phyloP scores from a whole-genome alignment of 2,888 invertebrate genomes.

The Prosapia bicincta region DNA sequence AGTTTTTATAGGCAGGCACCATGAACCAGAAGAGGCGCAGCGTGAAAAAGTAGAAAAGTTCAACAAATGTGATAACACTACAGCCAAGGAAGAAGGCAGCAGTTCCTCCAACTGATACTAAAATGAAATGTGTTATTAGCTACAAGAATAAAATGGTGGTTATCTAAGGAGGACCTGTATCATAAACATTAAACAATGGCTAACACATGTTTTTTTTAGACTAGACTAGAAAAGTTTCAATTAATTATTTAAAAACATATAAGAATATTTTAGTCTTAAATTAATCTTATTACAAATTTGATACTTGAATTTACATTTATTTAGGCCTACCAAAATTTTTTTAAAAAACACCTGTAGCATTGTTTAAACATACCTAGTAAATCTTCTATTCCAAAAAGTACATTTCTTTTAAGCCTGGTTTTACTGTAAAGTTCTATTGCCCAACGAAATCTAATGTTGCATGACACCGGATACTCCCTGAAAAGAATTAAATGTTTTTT shows the following conservation, averaged over 20 bases:
- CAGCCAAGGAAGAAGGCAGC: slow-evolving; percentile 61
- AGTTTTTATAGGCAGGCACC: neutral
- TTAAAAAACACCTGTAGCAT: no score
- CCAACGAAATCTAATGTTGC: slow-evolving; percentile 40
- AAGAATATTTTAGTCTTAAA: no score
- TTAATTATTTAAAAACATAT: no score
- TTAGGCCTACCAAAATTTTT: no score
- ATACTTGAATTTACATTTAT: no score
- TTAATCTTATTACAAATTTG: no score
- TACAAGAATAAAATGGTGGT: neutral
- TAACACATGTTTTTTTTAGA: neutral
- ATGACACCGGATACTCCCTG: slow-evolving; percentile 40
- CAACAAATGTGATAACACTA: slow-evolving; percentile 59
- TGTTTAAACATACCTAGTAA: slow-evolving; percentile 55
- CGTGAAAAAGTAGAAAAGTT: slow-evolving; percentile 53
- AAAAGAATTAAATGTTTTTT: no score
- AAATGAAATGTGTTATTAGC: slow-evolving; percentile 33
- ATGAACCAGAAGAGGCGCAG: slow-evolving; percentile 35
- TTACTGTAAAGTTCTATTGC: slow-evolving; percentile 40
- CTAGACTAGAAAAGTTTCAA: no score
- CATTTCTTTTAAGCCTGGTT: slow-evolving; percentile 54
- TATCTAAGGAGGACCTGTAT: no score
- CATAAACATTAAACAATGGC: neutral
- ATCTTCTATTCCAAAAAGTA: slow-evolving; percentile 62
- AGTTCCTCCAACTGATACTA: slow-evolving; percentile 62